Evolutionary conservation across 1,140 invertebrate species (phyloP).

Genomic region (Panulirus ornatus): DNA sequence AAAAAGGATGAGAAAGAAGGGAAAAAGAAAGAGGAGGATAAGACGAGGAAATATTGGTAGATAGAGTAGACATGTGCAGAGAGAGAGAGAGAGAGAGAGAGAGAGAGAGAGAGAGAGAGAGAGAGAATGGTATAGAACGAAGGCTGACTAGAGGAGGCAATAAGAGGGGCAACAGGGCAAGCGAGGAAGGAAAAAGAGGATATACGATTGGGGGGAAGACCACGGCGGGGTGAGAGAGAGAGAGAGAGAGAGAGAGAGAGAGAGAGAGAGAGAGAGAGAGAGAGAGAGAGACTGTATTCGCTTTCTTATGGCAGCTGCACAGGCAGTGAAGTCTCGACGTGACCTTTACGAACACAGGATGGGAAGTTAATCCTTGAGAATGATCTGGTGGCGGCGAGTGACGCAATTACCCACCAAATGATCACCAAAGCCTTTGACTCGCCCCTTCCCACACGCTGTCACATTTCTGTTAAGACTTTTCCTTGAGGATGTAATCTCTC

Average conservation of each 20-base stretch:
- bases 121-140: neutral
- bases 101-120: slow-evolving; percentile 26
- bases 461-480: too few relatives aligned
- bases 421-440: too few relatives aligned
- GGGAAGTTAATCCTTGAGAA: too few relatives aligned
- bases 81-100: neutral
- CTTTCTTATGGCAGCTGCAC: too few relatives aligned
- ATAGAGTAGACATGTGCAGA: neutral
- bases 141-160: neutral
- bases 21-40: too few relatives aligned
- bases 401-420: too few relatives aligned
- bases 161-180: neutral
- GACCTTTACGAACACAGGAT: too few relatives aligned
- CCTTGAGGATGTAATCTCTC: too few relatives aligned
- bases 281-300: slow-evolving; percentile 9
- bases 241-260: neutral
- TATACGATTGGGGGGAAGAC: neutral
- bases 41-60: neutral
- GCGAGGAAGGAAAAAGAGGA: neutral
- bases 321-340: too few relatives aligned
- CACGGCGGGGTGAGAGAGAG: neutral
- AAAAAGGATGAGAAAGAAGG: too few relatives aligned
- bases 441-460: too few relatives aligned
- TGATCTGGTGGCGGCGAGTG: too few relatives aligned
- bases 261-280: slow-evolving; percentile 26